These are phyloP conservation scores for Jaculus jaculus DNA, from an alignment of 2,113 vertebrate genomes.

Conservation along the genomic window DNA sequence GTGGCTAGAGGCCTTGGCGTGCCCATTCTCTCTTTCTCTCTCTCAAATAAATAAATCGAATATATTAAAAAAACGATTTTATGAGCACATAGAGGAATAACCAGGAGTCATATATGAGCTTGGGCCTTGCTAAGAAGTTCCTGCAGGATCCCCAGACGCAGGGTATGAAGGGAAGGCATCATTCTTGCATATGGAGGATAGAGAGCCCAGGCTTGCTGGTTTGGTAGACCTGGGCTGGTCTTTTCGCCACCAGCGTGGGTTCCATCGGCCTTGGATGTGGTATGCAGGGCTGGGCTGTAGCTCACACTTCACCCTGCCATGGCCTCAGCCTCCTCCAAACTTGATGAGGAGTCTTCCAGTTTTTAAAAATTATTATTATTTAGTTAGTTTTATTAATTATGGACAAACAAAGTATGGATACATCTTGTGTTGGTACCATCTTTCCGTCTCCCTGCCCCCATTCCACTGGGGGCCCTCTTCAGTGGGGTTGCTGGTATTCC, in stretches of 20 bases:
- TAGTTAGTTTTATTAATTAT: too few species aligned
- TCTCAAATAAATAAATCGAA: too few species aligned
- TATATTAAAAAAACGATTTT: too few species aligned
- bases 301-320: background rate
- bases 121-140: background rate
- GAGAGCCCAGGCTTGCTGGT: background rate
- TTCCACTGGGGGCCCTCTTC: too few species aligned
- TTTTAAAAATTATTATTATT: too few species aligned
- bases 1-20: too few species aligned
- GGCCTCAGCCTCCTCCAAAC: background rate
- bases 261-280: background rate
- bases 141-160: background rate
- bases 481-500: too few species aligned
- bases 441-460: too few species aligned
- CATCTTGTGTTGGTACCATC: too few species aligned
- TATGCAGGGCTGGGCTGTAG: background rate
- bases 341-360: rapidly evolving
- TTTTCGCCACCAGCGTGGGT: background rate
- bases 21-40: too few species aligned
- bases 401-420: too few species aligned
- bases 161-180: background rate
- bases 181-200: background rate
- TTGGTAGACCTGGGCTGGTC: background rate
- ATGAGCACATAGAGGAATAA: background rate
- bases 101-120: background rate